Percentiles rank a stretch among this genome's conserved stretches.
phyloP scores from a whole-genome alignment of 2,888 invertebrate species.

The Ormyrus pomaceus region DNA sequence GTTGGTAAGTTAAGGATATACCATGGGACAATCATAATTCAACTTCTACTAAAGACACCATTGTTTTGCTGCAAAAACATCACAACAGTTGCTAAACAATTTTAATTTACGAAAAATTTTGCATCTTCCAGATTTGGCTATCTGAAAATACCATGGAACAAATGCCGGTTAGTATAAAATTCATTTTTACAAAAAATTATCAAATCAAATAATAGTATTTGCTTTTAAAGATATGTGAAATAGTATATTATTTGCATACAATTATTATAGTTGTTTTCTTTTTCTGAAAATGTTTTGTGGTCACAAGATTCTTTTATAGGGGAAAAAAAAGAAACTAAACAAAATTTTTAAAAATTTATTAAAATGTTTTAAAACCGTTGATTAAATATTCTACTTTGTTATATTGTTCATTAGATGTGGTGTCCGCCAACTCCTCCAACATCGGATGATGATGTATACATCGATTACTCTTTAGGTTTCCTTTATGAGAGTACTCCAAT shows the following conservation, averaged over 20 bases:
- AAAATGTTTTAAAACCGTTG: not conserved
- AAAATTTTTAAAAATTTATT: not conserved
- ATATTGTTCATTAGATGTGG: conserved; percentile 86
- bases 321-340: too few relatives aligned
- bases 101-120: conserved; percentile 57
- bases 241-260: not conserved
- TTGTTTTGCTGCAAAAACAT: conserved; percentile 27
- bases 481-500: conserved; percentile 88
- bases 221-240: not conserved
- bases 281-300: too few relatives aligned
- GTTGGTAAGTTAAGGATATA: not conserved
- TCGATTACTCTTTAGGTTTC: conserved; percentile 89
- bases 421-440: conserved; percentile 97
- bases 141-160: conserved; percentile 83
- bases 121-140: conserved; percentile 85
- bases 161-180: conserved; percentile 86
- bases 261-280: too few relatives aligned
- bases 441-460: conserved; percentile 93
- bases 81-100: conserved; percentile 8
- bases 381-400: conserved; percentile 11
- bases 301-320: too few relatives aligned
- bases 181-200: too few relatives aligned
- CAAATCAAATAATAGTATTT: not conserved
- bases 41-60: conserved; percentile 30
- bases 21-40: conserved; percentile 14